These are phyloP conservation scores for Drosophila ercepeae DNA, from an alignment of 1,140 invertebrate species.

Conservation along the genomic window DNA sequence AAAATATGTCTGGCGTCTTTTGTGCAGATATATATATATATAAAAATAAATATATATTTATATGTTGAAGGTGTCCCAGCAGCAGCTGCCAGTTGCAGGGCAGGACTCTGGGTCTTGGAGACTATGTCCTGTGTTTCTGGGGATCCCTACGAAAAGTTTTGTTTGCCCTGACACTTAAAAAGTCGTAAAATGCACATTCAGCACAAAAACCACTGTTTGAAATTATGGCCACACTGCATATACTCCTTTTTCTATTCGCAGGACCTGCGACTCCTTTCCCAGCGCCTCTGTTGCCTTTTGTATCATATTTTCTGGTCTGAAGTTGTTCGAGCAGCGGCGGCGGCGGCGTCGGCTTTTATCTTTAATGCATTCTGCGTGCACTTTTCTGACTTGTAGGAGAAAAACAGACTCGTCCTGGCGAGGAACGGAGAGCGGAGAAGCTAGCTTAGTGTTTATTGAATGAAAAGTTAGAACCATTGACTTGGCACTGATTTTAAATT, in stretches of 20 bases:
- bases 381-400: constrained; percentile 20
- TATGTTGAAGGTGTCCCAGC: constrained; percentile 46
- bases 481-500: constrained; percentile 33
- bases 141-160: constrained; percentile 60
- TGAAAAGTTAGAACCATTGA: constrained; percentile 21
- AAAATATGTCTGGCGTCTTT: constrained; percentile 63
- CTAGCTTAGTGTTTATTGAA: constrained; percentile 26
- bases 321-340: constrained; percentile 33
- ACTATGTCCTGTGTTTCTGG: neutral
- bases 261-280: neutral
- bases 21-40: neutral
- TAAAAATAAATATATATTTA: constrained; percentile 12
- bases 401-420: too few relatives aligned
- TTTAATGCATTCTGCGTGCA: constrained; percentile 71
- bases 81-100: constrained; percentile 51
- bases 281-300: constrained; percentile 23
- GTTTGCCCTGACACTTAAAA: constrained; percentile 77
- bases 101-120: constrained; percentile 1
- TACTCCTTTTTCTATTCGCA: constrained; percentile 18
- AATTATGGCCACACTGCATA: constrained; percentile 66
- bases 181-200: constrained; percentile 80
- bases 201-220: constrained; percentile 69
- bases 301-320: constrained; percentile 68
- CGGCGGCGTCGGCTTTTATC: constrained; percentile 51
- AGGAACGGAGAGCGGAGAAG: neutral